These are phyloP conservation scores for Glyphotaelius pellucidus DNA, from an alignment of 2,888 invertebrate species.

Conservation along the genomic window DNA sequence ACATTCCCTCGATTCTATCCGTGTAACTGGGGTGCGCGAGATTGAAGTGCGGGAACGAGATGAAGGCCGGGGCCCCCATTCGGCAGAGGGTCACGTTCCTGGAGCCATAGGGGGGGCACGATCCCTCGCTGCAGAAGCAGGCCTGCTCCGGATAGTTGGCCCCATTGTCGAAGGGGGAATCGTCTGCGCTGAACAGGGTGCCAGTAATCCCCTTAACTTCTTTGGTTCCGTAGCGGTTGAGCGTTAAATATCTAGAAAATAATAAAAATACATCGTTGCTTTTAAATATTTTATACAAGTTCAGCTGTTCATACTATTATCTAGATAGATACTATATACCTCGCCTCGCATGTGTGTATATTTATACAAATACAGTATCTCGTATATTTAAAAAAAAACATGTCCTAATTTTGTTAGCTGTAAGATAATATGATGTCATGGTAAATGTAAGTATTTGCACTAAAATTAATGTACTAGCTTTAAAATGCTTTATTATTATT, in stretches of 20 bases:
- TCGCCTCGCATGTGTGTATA: too few species aligned
- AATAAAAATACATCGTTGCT: too few species aligned
- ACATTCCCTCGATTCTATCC: conserved; percentile 81
- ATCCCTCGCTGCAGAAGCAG: conserved; percentile 82
- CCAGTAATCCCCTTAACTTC: conserved; percentile 78
- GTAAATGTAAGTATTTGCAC: too few species aligned
- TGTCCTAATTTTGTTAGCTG: too few species aligned
- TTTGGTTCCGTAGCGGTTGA: conserved; percentile 61
- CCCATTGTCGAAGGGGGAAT: conserved; percentile 85
- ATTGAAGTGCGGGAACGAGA: conserved; percentile 90
- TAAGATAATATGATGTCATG: too few species aligned
- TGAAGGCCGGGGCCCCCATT: conserved; percentile 88
- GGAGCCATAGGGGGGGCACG: conserved; percentile 79
- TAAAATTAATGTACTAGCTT: too few species aligned
- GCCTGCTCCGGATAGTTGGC: conserved; percentile 77
- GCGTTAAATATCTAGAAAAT: conserved; percentile 65
- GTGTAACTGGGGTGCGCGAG: conserved; percentile 83
- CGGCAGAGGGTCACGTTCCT: conserved; percentile 86
- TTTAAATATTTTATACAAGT: too few species aligned
- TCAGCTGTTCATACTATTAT: too few species aligned
- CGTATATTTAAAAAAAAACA: too few species aligned
- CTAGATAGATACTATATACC: too few species aligned
- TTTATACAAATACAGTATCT: too few species aligned
- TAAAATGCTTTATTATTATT: too few species aligned
- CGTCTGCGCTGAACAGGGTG: conserved; percentile 76